Evolutionary conservation across 2,113 vertebrate genomes (phyloP).

Genomic region (Phrynosoma platyrhinos): DNA sequence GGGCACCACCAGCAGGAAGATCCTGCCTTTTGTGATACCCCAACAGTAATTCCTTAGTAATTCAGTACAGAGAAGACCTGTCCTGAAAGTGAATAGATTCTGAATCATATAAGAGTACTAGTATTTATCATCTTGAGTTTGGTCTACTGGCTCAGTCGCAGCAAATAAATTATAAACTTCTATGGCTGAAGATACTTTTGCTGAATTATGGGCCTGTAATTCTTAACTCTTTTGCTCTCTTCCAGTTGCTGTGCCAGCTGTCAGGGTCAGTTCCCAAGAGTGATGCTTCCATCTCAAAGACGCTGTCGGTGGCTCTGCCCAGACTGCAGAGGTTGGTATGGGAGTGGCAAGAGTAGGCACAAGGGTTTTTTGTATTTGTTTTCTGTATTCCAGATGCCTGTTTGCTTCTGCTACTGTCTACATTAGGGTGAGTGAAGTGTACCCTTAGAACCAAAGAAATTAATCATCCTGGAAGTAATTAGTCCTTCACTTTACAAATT

Average conservation of each 20-base stretch:
- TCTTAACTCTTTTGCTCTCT: neutral
- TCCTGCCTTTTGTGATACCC: too few relatives aligned
- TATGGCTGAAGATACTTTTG: neutral
- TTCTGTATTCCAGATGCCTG: neutral
- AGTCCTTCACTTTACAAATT: too few relatives aligned
- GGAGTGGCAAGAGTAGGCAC: neutral
- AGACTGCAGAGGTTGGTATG: slow-evolving; percentile 70
- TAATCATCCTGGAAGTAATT: too few relatives aligned
- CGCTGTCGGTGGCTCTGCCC: slow-evolving; percentile 68
- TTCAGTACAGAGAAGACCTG: too few relatives aligned
- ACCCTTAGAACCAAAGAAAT: too few relatives aligned
- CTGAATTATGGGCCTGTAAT: neutral
- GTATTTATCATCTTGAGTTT: neutral
- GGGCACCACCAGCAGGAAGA: too few relatives aligned
- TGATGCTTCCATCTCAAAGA: slow-evolving; percentile 59
- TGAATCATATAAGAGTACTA: neutral
- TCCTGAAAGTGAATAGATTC: too few relatives aligned
- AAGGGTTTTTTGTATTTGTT: neutral
- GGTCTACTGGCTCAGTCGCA: neutral
- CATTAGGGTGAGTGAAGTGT: too few relatives aligned
- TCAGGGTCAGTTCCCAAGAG: slow-evolving; percentile 63
- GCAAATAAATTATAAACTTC: neutral
- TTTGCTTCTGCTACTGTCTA: neutral
- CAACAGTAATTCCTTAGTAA: too few relatives aligned
- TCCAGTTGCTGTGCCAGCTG: slow-evolving; percentile 73